These are phyloP conservation scores for Brachyptera risi DNA, from an alignment of 2,888 invertebrate genomes.

Conservation along the genomic window DNA sequence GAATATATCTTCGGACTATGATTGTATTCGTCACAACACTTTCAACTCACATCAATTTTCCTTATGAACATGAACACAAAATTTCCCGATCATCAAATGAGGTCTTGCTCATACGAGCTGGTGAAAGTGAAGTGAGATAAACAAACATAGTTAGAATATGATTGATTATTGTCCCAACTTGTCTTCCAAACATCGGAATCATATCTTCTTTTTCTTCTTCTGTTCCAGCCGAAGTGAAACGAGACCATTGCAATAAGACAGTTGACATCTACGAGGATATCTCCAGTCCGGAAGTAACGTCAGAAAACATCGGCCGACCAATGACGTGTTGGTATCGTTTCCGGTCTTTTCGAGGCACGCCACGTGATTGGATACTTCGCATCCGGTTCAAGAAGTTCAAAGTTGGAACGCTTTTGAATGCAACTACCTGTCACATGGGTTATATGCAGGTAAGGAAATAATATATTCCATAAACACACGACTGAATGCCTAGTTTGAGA, in stretches of 20 bases:
- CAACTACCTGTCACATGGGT: constrained; percentile 82
- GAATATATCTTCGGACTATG: too few species aligned
- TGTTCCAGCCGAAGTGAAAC: constrained; percentile 58
- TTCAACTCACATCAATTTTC: too few species aligned
- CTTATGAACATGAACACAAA: too few species aligned
- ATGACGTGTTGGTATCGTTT: constrained; percentile 89
- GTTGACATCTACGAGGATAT: constrained; percentile 92
- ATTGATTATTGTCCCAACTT: constrained; percentile 49
- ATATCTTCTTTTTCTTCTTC: constrained; percentile 23
- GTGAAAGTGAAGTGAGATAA: too few species aligned
- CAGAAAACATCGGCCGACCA: constrained; percentile 77
- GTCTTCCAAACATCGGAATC: too few species aligned
- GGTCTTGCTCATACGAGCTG: too few species aligned
- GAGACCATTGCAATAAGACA: constrained; percentile 90
- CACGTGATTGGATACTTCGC: constrained; percentile 85
- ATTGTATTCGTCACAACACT: too few species aligned
- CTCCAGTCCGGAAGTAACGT: constrained; percentile 78
- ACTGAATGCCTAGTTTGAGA: background rate
- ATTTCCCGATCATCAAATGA: too few species aligned
- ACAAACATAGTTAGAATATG: too few species aligned
- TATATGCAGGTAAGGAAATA: constrained; percentile 72
- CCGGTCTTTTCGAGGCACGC: constrained; percentile 79
- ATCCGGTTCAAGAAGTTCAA: constrained; percentile 91
- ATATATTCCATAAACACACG: background rate
- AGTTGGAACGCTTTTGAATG: constrained; percentile 81